A percentile compares a stretch with the other conserved stretches of the same genome.
phyloP scores from a whole-genome alignment of 2,113 vertebrate species.

The Rhodinocichla rosea region DNA sequence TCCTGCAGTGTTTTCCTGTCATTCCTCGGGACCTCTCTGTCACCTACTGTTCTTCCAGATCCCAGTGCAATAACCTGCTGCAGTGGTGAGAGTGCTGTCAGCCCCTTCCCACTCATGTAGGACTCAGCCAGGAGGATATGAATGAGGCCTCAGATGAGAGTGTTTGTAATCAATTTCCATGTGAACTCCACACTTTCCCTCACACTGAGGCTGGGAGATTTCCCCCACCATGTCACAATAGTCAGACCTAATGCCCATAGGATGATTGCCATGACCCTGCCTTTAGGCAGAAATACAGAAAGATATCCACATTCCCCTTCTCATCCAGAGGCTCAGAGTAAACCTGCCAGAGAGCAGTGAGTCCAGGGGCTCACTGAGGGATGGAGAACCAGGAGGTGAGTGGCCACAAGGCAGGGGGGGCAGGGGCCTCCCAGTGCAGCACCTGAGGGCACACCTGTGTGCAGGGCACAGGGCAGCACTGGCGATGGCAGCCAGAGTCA shows the following conservation, averaged over 20 bases:
- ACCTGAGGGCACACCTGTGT: not conserved
- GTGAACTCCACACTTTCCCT: not conserved
- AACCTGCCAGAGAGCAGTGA: not conserved
- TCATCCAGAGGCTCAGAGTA: not conserved
- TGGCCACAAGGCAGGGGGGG: not conserved
- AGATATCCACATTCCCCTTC: not conserved
- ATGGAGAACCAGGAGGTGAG: not conserved
- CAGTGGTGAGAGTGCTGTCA: not conserved
- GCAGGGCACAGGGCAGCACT: not conserved
- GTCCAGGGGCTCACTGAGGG: not conserved
- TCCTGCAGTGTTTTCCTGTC: not conserved
- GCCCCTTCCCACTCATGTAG: conserved; percentile 7
- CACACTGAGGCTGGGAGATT: not conserved
- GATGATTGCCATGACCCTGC: not conserved
- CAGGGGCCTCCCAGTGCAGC: not conserved
- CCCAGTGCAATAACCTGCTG: not conserved
- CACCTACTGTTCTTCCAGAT: not conserved
- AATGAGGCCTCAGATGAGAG: not conserved
- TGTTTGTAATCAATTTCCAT: not conserved
- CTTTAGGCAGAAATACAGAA: not conserved
- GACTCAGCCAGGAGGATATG: not conserved
- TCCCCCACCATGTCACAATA: not conserved
- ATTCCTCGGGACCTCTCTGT: not conserved
- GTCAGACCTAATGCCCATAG: not conserved
- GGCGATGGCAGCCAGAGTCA: not conserved